Evolutionary conservation across 2,888 invertebrate genomes (phyloP).

Genomic region (Ceriagrion tenellum): DNA sequence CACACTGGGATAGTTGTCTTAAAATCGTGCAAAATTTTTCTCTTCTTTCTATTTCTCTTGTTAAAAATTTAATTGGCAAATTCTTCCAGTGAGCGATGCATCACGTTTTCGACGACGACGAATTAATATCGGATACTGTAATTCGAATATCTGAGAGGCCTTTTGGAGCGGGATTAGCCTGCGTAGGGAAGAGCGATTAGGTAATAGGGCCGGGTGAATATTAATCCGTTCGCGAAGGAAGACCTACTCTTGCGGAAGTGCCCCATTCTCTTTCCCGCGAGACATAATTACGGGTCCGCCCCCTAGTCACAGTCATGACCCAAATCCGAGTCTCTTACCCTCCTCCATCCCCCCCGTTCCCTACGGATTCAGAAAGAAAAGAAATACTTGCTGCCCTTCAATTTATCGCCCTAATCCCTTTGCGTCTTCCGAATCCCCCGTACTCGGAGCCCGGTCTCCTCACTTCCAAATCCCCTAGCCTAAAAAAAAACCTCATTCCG

Average conservation of each 20-base stretch:
- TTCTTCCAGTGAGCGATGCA: too few species aligned
- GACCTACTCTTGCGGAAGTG: neutral
- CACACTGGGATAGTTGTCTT: too few species aligned
- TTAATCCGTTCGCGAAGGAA: neutral
- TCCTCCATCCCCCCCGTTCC: too few species aligned
- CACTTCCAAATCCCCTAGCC: neutral
- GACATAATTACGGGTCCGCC: neutral
- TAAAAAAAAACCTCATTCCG: neutral
- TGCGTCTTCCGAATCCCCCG: neutral
- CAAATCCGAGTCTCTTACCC: neutral
- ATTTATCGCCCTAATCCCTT: neutral
- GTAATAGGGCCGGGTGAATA: neutral
- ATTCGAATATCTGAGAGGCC: too few species aligned
- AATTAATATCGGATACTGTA: too few species aligned
- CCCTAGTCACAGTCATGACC: constrained; percentile 6
- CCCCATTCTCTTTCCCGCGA: neutral
- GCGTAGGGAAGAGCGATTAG: neutral
- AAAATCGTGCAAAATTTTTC: too few species aligned
- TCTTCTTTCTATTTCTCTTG: too few species aligned
- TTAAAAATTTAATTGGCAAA: too few species aligned
- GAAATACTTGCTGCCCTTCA: neutral
- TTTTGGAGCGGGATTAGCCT: neutral
- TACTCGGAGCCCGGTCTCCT: neutral
- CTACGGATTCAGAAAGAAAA: neutral
- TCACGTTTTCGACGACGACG: too few species aligned